Evolutionary conservation across 2,797 vertebrate genomes (phyloP), one percentile per base, ranked within the genome.

Genomic region (Hyperoplus immaculatus): DNA sequence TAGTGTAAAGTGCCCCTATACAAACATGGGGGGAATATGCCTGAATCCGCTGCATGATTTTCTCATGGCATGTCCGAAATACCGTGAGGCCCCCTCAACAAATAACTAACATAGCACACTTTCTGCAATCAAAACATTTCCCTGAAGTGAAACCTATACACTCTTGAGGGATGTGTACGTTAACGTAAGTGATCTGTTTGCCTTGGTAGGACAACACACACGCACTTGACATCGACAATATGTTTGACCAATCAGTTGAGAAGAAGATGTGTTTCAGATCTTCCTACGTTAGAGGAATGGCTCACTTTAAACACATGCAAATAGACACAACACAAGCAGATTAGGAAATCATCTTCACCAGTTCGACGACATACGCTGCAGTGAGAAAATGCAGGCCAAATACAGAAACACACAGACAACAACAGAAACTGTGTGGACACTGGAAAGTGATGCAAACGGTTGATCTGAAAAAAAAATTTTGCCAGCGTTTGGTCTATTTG

Each of bases 71-170:
- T 63, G 75, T 80, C 85, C 78, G 57, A 88, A 88, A 90, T 92
- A 88, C 90, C 86, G 41, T 10, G 57, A 84, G 86, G 62, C 80
- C 79, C 80, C 79, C 84, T 92, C 75, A 39, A 89, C 83, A 91
- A 92, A 93, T 90, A 92, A 90, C 81, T 87, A 84, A 88, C 87
- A 90, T 86, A 92, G 84, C 82, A 76, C 29, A 56, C 69, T 78
- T 89, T 77, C 49, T 78, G 51, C 21, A 82, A 89, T 78, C 73
- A 83, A 93, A 94, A 89, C 84, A 88, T 77, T 66, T 85, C 53
- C 29, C 42, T 57, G 66, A 55, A 46, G 63, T 1, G 43, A 78
- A 85, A 72, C 72, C 50, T 53, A 5, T 45, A 16, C 69, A 61
- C 45, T 85, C 8, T 6, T 8, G 70, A 45, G 75, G 72, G 59